Evolutionary conservation across 1,140 invertebrate genomes (phyloP).

Genomic region (Diprion similis): DNA sequence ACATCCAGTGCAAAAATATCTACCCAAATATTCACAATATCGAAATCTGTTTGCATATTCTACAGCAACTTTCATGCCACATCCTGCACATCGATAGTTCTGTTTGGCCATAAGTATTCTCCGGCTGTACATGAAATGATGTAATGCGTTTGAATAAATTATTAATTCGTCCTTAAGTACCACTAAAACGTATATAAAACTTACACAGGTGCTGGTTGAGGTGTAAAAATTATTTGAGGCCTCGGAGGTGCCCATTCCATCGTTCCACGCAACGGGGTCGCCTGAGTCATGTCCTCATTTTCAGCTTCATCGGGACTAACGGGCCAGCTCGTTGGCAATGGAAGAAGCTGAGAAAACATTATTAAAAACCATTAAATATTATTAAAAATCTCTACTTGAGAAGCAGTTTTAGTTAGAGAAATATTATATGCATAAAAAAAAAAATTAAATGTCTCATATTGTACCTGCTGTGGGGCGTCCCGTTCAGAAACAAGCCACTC

Average conservation of each 20-base stretch:
- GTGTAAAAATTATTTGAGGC: constrained; percentile 84
- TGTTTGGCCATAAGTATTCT: constrained; percentile 75
- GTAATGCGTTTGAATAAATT: constrained; percentile 9
- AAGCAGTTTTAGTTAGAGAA: too few species aligned
- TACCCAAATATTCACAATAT: constrained; percentile 86
- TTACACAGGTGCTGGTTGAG: constrained; percentile 75
- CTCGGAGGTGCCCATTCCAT: constrained; percentile 85
- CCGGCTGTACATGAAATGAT: constrained; percentile 63
- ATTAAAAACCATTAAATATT: too few species aligned
- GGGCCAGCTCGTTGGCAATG: constrained; percentile 76
- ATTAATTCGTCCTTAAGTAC: constrained; percentile 11
- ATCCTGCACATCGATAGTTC: constrained; percentile 84
- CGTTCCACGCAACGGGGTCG: constrained; percentile 74
- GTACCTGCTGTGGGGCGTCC: constrained; percentile 77
- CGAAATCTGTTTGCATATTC: constrained; percentile 76
- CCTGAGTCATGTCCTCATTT: constrained; percentile 49
- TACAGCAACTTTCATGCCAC: constrained; percentile 79
- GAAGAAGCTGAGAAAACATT: constrained; percentile 65
- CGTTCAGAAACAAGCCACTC: constrained; percentile 83
- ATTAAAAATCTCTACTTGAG: not conserved
- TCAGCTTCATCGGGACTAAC: constrained; percentile 69
- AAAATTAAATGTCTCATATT: not conserved
- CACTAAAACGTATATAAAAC: constrained; percentile 35
- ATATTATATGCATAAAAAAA: too few species aligned
- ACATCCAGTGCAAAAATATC: constrained; percentile 90